phyloP scores from a whole-genome alignment of 35 echinoderm and acorn worm species.

The Holothuria glaberrima region DNA sequence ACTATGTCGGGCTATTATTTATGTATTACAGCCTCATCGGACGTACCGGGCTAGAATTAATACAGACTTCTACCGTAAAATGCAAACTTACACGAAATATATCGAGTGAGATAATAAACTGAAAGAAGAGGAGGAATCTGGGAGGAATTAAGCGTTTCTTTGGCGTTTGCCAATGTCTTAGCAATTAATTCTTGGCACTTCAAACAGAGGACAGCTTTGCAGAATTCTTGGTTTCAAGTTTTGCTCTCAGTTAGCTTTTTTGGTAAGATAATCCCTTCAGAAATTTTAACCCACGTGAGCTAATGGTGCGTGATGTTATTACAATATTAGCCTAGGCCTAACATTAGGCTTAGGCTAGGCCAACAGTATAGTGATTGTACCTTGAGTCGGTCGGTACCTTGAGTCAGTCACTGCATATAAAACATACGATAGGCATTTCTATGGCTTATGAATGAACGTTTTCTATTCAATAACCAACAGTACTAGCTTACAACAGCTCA shows the following conservation, averaged over 20 bases:
- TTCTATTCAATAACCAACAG: too few relatives aligned
- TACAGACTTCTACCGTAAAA: too few relatives aligned
- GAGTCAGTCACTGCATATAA: too few relatives aligned
- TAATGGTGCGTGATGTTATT: too few relatives aligned
- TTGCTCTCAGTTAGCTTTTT: slow-evolving; percentile 51
- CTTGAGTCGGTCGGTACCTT: too few relatives aligned
- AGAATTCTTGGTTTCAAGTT: slow-evolving; percentile 60
- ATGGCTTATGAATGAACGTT: too few relatives aligned
- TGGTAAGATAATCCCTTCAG: neutral
- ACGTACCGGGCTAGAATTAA: too few relatives aligned
- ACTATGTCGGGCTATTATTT: too few relatives aligned
- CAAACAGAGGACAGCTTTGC: slow-evolving; percentile 64
- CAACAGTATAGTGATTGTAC: too few relatives aligned
- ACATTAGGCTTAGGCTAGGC: neutral
- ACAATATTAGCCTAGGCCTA: neutral
- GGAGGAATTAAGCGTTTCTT: slow-evolving; percentile 58
- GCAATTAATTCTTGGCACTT: neutral
- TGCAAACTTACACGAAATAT: neutral
- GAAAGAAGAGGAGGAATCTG: neutral
- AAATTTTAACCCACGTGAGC: slow-evolving; percentile 35
- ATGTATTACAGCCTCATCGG: too few relatives aligned
- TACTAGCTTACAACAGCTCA: too few relatives aligned
- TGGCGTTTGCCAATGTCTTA: slow-evolving; percentile 69
- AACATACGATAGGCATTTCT: too few relatives aligned
- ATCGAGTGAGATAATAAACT: neutral